Evolutionary conservation across 2,888 invertebrate species (phyloP), one percentile per base, ranked within the genome.

Genomic region (Acleris laterana): DNA sequence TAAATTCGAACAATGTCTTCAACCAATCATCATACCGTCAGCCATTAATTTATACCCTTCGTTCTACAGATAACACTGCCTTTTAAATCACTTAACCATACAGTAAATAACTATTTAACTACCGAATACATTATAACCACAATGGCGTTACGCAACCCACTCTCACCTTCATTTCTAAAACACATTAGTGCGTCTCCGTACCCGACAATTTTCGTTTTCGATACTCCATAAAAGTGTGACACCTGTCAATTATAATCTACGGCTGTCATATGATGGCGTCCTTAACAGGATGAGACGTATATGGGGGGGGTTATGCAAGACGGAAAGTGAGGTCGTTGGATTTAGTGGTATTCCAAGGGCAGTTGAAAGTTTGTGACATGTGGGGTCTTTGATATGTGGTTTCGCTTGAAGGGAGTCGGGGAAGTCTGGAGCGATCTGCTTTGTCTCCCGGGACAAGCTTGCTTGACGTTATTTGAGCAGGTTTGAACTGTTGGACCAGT

Each of bases 311-410:
- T 70, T 68, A 57, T 60, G 53, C 66, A 68, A 70, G 46, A 32
- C 28, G n/a, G 69, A 70, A 68, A 65, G 69, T 62, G 56, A 63
- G 69, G 69, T 70, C 68, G 60, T 48, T 68, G 59, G 28, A 5
- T 56, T 52, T 32, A 19, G 6, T 28, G 69, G 62, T 60, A 68
- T 68, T 57, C 63, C 70, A 70, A 70, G 70, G 70, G 57, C 50
- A 22, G 19, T 53, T 9, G 55, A 55, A 63, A 63, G 62, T 55
- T 51, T 55, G 49, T 59, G 60, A 65, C 63, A 61, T 25, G 19
- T 46, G 17, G 5, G 17, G 13, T 7, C 20, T 13, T 20, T 6
- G 51, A 22, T n/a, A 25, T 49, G 46, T 13, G 13, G 5, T 7
- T 5, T 44, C 46, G 7, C 7, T 38, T 13, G 38, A 46, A 17